Conservation (phyloP, 2,888 invertebrate species). For the Ptychoptera contaminata region DNA sequence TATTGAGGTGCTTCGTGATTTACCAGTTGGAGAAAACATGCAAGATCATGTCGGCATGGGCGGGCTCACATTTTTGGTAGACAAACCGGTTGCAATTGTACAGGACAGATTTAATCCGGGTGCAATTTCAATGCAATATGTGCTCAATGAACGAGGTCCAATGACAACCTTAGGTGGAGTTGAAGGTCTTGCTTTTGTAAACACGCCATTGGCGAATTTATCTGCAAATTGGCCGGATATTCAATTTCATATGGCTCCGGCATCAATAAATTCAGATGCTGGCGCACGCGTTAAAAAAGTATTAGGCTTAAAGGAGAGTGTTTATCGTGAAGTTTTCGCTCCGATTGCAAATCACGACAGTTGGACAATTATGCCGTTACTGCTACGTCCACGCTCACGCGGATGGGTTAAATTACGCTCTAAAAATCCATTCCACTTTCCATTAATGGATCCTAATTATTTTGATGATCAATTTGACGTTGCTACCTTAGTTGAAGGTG, state of each 20-base stretch:
- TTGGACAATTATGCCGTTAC: slow-evolving; percentile 76
- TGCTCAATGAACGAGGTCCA: slow-evolving; percentile 61
- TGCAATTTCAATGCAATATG: slow-evolving; percentile 65
- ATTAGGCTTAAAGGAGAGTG: slow-evolving; percentile 59
- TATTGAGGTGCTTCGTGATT: slow-evolving; percentile 57
- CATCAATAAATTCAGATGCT: slow-evolving; percentile 67
- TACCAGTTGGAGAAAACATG: slow-evolving; percentile 64
- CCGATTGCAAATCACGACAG: slow-evolving; percentile 57
- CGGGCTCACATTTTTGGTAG: slow-evolving; percentile 44
- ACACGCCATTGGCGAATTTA: slow-evolving; percentile 65
- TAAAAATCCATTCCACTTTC: slow-evolving; percentile 73
- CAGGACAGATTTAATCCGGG: slow-evolving; percentile 64
- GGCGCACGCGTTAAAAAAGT: slow-evolving; percentile 60
- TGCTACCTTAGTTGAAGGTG: slow-evolving; percentile 67
- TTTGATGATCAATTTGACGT: slow-evolving; percentile 67
- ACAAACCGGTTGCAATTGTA: slow-evolving; percentile 70
- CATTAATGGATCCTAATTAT: slow-evolving; percentile 85
- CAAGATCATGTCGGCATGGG: slow-evolving; percentile 84
- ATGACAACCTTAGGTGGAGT: slow-evolving; percentile 79
- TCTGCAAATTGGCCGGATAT: slow-evolving; percentile 73
- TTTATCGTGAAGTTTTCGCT: slow-evolving; percentile 63
- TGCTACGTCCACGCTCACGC: slow-evolving; percentile 61
- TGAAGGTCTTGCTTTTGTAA: slow-evolving; percentile 76
- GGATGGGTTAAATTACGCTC: slow-evolving; percentile 62
- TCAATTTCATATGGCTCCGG: slow-evolving; percentile 86